phyloP scores from a whole-genome alignment of 2,888 invertebrate species.

The Heteromurus nitidus region DNA sequence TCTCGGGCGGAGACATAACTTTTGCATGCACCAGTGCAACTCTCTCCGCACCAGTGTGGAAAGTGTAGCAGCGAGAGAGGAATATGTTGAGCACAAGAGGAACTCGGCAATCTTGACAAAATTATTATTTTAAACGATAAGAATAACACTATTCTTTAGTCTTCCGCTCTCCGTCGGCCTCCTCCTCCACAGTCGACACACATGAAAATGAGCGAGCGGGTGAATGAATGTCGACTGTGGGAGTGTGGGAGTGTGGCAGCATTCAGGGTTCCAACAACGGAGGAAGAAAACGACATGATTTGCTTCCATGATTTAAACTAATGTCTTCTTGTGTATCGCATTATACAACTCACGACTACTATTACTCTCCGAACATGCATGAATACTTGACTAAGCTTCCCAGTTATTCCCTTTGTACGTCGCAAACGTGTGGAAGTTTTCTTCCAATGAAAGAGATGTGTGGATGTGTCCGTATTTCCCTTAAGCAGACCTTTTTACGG shows the following conservation, averaged over 20 bases:
- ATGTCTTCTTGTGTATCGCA: conserved; percentile 48
- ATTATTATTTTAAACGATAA: conserved; percentile 51
- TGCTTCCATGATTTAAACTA: conserved; percentile 59
- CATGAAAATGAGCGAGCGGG: no score
- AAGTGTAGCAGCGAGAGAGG: not conserved
- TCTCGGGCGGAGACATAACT: not conserved
- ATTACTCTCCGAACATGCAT: conserved; percentile 48
- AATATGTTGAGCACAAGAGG: conserved; percentile 23
- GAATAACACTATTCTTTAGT: no score
- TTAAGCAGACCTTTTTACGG: conserved; percentile 42
- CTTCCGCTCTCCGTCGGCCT: no score
- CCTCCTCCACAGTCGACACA: no score
- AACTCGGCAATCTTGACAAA: conserved; percentile 34
- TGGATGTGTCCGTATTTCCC: conserved; percentile 21
- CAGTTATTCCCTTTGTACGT: conserved; percentile 47
- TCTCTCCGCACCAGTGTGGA: no score
- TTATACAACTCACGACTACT: conserved; percentile 44
- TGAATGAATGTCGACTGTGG: no score
- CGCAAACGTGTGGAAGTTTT: conserved; percentile 37
- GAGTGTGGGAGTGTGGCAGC: no score
- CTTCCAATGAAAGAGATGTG: conserved; percentile 18
- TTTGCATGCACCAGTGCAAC: not conserved
- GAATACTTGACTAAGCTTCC: conserved; percentile 38
- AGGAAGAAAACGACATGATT: conserved; percentile 55
- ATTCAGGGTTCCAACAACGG: conserved; percentile 33